Percentiles rank a stretch among this genome's conserved stretches.
phyloP scores from a whole-genome alignment of 2,888 invertebrate species.

The Elmis aenea region DNA sequence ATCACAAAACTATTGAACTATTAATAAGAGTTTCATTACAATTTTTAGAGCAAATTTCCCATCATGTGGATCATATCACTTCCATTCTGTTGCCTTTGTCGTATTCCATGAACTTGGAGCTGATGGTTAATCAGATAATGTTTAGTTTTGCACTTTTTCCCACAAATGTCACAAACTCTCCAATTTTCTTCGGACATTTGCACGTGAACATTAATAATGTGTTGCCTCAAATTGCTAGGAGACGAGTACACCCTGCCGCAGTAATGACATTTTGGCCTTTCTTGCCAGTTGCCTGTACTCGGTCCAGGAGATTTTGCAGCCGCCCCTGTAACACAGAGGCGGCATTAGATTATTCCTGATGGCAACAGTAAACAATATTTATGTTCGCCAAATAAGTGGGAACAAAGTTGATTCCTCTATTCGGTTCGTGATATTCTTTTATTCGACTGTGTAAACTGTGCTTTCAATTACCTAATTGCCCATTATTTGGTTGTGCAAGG shows the following conservation, averaged over 20 bases:
- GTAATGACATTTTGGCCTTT: conserved; percentile 64
- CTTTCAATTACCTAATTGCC: conserved; percentile 33
- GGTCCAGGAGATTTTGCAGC: conserved; percentile 38
- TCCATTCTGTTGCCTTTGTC: conserved; percentile 53
- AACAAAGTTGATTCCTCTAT: too few relatives aligned
- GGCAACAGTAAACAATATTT: conserved; percentile 20
- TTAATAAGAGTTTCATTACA: too few relatives aligned
- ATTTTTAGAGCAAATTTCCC: too few relatives aligned
- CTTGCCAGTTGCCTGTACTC: conserved; percentile 15
- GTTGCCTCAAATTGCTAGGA: conserved; percentile 69
- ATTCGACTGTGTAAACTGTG: too few relatives aligned
- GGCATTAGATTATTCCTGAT: conserved; percentile 40
- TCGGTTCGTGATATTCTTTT: too few relatives aligned
- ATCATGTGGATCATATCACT: conserved; percentile 14
- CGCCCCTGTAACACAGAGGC: conserved; percentile 65
- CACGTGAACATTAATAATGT: conserved; percentile 71
- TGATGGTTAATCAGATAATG: conserved; percentile 74
- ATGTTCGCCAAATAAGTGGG: too few relatives aligned
- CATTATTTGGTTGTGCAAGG: too few relatives aligned
- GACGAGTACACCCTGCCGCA: conserved; percentile 69
- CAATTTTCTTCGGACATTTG: conserved; percentile 65
- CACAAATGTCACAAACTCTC: conserved; percentile 68
- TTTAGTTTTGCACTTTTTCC: conserved; percentile 71
- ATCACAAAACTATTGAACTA: too few relatives aligned
- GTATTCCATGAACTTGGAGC: conserved; percentile 69